These are phyloP conservation scores for Peromyscus californicus DNA, from an alignment of 2,113 vertebrate genomes.

Conservation along the genomic window DNA sequence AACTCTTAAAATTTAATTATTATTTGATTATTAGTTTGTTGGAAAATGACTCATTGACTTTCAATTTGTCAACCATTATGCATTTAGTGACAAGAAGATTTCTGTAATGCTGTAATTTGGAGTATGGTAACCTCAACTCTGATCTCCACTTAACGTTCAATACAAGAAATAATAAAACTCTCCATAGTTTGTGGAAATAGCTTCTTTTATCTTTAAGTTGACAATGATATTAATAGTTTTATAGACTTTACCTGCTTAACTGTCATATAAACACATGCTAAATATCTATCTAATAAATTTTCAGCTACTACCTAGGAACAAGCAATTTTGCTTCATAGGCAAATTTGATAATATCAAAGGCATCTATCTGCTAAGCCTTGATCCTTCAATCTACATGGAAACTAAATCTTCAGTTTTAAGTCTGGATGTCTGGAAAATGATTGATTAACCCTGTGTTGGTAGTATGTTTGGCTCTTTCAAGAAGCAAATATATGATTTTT, in stretches of 20 bases:
- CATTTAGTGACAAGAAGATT: constrained; percentile 40
- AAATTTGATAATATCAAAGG: background rate
- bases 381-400: background rate
- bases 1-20: constrained; percentile 12
- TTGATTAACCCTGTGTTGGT: background rate
- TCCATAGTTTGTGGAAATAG: background rate
- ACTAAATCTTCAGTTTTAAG: background rate
- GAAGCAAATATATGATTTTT: background rate
- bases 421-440: background rate
- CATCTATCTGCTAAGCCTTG: background rate
- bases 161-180: background rate
- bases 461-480: background rate
- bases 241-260: background rate
- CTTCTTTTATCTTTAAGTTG: background rate
- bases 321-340: background rate
- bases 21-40: background rate
- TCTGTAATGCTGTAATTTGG: background rate
- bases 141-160: background rate
- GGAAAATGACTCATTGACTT: background rate
- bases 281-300: background rate
- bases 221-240: constrained; percentile 23
- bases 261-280: background rate
- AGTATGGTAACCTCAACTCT: background rate
- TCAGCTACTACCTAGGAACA: background rate
- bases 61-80: background rate